Conservation (phyloP, 2,888 invertebrate species). For the Aphidoletes aphidimyza region DNA sequence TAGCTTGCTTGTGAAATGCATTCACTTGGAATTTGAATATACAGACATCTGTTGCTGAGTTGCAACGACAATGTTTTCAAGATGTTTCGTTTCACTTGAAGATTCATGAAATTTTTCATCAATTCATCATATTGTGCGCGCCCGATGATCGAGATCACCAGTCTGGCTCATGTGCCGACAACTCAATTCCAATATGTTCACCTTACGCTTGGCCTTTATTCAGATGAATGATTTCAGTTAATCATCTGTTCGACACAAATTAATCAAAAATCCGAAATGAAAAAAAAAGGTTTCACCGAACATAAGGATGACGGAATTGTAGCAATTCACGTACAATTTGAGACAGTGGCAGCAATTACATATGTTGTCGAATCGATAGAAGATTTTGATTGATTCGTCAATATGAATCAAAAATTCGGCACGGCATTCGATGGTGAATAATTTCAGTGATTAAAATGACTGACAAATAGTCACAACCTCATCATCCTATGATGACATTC, state of each 20-base stretch:
- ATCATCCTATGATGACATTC: neutral
- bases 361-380: neutral
- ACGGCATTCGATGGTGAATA: constrained; percentile 1
- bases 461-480: constrained; percentile 23
- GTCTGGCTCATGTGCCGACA: neutral
- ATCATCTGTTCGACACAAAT: constrained; percentile 41
- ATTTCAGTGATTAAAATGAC: constrained; percentile 3
- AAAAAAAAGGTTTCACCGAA: constrained; percentile 21
- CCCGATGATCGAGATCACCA: constrained; percentile 19
- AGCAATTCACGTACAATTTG: neutral
- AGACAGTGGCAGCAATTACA: neutral
- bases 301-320: constrained; percentile 38
- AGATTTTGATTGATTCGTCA: constrained; percentile 40
- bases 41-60: constrained; percentile 24
- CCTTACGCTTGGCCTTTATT: constrained; percentile 14
- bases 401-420: constrained; percentile 10
- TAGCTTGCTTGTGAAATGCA: neutral
- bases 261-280: constrained; percentile 33
- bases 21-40: neutral
- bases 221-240: constrained; percentile 1
- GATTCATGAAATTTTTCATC: constrained; percentile 14
- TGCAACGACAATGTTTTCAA: constrained; percentile 30
- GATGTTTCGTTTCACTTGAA: constrained; percentile 21
- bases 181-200: constrained; percentile 51
- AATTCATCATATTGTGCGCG: constrained; percentile 29